Evolutionary conservation across 2,888 invertebrate genomes (phyloP).

Genomic region (Meliscaeva auricollis): DNA sequence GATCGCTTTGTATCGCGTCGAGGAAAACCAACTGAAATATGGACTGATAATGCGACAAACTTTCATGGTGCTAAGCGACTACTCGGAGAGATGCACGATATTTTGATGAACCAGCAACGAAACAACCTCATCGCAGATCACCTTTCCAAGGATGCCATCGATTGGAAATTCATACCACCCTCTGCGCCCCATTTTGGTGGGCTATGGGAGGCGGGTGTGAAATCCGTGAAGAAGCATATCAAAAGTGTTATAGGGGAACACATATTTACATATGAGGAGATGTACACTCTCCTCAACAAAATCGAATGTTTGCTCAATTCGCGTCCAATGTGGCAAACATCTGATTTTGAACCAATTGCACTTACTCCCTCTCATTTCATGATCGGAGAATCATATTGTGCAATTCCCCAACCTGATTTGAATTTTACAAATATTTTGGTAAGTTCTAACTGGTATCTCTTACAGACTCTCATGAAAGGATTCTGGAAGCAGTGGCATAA

Average conservation of each 20-base stretch:
- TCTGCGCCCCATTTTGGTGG: slow-evolving; percentile 40
- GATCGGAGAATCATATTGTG: slow-evolving; percentile 1
- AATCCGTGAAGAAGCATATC: slow-evolving; percentile 33
- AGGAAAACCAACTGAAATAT: slow-evolving; percentile 42
- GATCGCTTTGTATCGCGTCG: slow-evolving; percentile 15
- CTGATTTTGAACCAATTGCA: slow-evolving; percentile 8
- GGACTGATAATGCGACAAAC: slow-evolving; percentile 16
- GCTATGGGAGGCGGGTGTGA: slow-evolving; percentile 43
- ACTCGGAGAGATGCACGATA: slow-evolving; percentile 26
- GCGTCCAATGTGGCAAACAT: slow-evolving; percentile 5
- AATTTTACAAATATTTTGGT: not conserved
- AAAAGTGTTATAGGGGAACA: slow-evolving; percentile 31
- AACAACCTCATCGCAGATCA: slow-evolving; percentile 13
- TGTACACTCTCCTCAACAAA: slow-evolving; percentile 7
- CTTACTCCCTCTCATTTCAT: slow-evolving; percentile 7
- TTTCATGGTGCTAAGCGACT: slow-evolving; percentile 27
- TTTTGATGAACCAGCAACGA: slow-evolving; percentile 14
- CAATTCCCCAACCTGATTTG: slow-evolving; percentile 24
- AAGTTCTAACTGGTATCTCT: slow-evolving; percentile 2
- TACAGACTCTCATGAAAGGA: slow-evolving; percentile 41
- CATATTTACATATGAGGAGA: slow-evolving; percentile 31
- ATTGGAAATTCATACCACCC: slow-evolving; percentile 35
- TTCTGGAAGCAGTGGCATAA: slow-evolving; percentile 49
- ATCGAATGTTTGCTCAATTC: slow-evolving; percentile 32
- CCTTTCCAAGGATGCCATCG: slow-evolving; percentile 22